phyloP scores from a whole-genome alignment of 2,113 vertebrate species.

The Cariama cristata region DNA sequence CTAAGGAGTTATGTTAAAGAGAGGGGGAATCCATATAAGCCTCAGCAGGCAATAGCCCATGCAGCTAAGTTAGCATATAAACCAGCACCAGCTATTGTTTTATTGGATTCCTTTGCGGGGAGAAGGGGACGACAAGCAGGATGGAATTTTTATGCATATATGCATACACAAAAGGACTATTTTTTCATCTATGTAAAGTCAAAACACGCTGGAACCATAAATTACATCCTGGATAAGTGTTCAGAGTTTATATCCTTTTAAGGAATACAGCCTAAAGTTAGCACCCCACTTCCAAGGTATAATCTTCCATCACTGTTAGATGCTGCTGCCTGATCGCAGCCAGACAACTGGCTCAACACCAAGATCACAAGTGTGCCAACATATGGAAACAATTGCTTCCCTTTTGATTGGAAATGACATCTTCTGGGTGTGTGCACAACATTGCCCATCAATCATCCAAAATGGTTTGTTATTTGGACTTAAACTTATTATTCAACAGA shows the following conservation, averaged over 20 bases:
- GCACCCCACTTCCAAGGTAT: constrained; percentile 62
- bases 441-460: constrained; percentile 30
- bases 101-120: neutral
- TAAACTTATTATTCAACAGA: neutral
- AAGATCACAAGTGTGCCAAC: constrained; percentile 42
- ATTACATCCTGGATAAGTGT: constrained; percentile 24
- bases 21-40: neutral
- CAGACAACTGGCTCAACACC: constrained; percentile 62
- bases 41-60: neutral
- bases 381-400: constrained; percentile 61
- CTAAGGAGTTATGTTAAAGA: neutral
- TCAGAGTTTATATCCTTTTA: constrained; percentile 55
- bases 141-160: constrained; percentile 63
- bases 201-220: constrained; percentile 58
- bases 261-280: constrained; percentile 51
- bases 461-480: neutral
- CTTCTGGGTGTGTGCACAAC: constrained; percentile 38
- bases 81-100: constrained; percentile 27
- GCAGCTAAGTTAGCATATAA: neutral
- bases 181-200: constrained; percentile 56
- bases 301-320: constrained; percentile 55
- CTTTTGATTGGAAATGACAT: constrained; percentile 41
- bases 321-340: constrained; percentile 57
- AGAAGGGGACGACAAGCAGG: fast-evolving
- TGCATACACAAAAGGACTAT: constrained; percentile 19